Conservation (phyloP, 2,888 invertebrate genomes). For the Athalia rosae region DNA sequence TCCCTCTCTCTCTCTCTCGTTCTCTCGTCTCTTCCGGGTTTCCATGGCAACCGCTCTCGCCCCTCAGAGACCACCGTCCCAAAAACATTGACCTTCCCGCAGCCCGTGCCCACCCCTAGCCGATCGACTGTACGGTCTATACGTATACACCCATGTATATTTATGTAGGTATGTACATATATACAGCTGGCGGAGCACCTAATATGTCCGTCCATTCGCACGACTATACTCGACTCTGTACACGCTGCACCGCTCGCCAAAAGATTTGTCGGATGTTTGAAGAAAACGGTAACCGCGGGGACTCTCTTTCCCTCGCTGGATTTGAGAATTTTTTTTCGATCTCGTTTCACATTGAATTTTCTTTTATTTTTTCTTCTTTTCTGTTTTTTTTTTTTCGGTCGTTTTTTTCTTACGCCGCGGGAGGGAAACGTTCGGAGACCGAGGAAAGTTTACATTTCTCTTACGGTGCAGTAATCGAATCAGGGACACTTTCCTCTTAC, state of each 20-base stretch:
- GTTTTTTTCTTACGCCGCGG: too few species aligned
- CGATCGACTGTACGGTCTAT: too few species aligned
- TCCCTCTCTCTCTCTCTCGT: conserved; percentile 45
- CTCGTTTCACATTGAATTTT: not conserved
- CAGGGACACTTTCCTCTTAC: conserved; percentile 1
- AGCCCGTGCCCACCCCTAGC: not conserved
- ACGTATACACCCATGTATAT: too few species aligned
- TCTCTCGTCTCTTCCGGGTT: conserved; percentile 55
- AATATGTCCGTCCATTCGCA: too few species aligned
- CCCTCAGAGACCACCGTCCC: conserved; percentile 60
- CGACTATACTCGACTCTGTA: too few species aligned
- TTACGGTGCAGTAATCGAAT: conserved; percentile 9
- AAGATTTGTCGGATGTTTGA: too few species aligned
- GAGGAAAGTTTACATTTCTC: conserved; percentile 25
- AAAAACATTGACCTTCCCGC: conserved; percentile 67
- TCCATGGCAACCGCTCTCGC: conserved; percentile 65
- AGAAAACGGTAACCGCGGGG: not conserved
- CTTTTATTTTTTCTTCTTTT: too few species aligned
- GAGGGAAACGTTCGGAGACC: conserved; percentile 1
- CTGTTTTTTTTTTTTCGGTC: too few species aligned
- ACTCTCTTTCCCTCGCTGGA: not conserved
- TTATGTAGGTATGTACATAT: too few species aligned
- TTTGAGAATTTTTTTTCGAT: not conserved
- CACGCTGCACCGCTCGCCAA: too few species aligned
- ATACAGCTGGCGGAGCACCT: too few species aligned